Base-by-base conservation (phyloP, 2,797 vertebrate genomes). In the Otolemur crassicaudatus region DNA sequence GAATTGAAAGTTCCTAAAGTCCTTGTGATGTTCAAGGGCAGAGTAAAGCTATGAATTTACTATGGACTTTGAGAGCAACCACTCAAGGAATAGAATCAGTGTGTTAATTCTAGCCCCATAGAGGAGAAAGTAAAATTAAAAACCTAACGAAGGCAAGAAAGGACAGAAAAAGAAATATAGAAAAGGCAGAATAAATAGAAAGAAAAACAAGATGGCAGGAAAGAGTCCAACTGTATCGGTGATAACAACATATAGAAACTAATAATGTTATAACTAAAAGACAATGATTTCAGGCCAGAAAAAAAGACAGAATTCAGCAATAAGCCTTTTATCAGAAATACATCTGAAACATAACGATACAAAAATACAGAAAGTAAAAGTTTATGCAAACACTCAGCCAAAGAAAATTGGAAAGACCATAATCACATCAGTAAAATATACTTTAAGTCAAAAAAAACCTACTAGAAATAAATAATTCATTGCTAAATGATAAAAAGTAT, bases 141-240 rank as follows among this genome's bases (percentile, higher is more conserved):
- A 37, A 12, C 29, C 27, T 34, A 23, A n/a, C 37, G 43, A 61
- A 37, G 23, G 25, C 61, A 14, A 72, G 60, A 49, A 46, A 34
- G 40, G 49, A 10, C 25, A 58, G 72, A n/a, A 46, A 63, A 14
- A 37, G 27, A 20, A 22, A 11, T 31, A 5, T 0, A 12, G 29
- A 22, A 20, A 27, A 67, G 53, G 11, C 1, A 8, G 61, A 53
- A 31, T 37, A 43, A 43, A 87, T 10, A 53, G 3, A 23, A 40
- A 73, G 31, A 29, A 19, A n/a, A 49, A 1, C 43, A 2, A 77
- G 22, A 2, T 0, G 40, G n/a, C 1, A 43, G 27, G 43, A 56
- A 77, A 19, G 6, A 17, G 11, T 5, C 11, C 22, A 20, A 8
- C 5, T 8, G 0, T 1, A 16, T 19, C 2, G 29, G 23, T 8